Evolutionary conservation across 2,888 invertebrate species (phyloP).

Genomic region (Trissolcus japonicus): DNA sequence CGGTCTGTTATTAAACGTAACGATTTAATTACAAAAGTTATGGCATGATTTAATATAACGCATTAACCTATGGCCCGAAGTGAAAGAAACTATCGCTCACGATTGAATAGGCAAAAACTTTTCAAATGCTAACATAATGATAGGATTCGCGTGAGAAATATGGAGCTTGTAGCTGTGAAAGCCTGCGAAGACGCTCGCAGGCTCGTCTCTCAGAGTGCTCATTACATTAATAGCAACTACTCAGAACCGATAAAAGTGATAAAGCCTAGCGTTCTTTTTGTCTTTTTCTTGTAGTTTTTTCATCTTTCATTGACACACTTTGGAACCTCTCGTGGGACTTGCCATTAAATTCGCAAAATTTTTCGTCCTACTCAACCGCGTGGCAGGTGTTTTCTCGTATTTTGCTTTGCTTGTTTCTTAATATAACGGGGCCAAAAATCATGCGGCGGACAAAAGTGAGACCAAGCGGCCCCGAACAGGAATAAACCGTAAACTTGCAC

Average conservation of each 20-base stretch:
- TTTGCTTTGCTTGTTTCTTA: slow-evolving; percentile 65
- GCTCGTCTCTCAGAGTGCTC: slow-evolving; percentile 6
- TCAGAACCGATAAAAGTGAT: slow-evolving; percentile 27
- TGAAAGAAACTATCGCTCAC: slow-evolving; percentile 1
- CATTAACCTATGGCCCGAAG: slow-evolving; percentile 10
- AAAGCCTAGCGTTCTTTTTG: slow-evolving; percentile 4
- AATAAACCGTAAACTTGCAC: slow-evolving; percentile 61
- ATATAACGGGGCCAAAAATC: slow-evolving; percentile 59
- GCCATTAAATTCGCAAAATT: slow-evolving; percentile 61
- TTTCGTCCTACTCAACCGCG: slow-evolving; percentile 62
- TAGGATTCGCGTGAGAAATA: slow-evolving; percentile 21
- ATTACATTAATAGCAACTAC: slow-evolving; percentile 17
- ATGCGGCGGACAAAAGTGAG: slow-evolving; percentile 55
- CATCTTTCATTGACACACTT: slow-evolving; percentile 23
- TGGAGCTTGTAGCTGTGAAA: slow-evolving; percentile 5
- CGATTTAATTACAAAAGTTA: slow-evolving; percentile 75
- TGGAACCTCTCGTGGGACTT: background rate
- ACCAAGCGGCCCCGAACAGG: slow-evolving; percentile 66
- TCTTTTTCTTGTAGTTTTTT: background rate
- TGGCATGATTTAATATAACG: slow-evolving; percentile 56
- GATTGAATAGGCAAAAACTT: slow-evolving; percentile 16
- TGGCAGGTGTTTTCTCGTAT: slow-evolving; percentile 66
- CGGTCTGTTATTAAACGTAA: slow-evolving; percentile 73
- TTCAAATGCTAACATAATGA: slow-evolving; percentile 12
- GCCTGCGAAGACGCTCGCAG: background rate